These are phyloP conservation scores for Ceratitis capitata DNA, from an alignment of 1,140 invertebrate genomes.

Conservation along the genomic window DNA sequence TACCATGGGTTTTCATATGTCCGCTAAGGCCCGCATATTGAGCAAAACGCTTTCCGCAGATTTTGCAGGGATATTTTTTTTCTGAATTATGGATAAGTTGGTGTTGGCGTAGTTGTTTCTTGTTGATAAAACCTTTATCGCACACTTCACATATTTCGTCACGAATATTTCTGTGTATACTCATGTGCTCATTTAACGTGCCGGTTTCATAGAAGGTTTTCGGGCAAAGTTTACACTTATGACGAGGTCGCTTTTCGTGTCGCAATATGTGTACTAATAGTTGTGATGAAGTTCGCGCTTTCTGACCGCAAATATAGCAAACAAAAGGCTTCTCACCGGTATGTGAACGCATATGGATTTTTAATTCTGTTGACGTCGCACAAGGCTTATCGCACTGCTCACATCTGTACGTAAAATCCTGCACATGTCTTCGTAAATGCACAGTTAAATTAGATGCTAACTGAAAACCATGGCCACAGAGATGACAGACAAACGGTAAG, in stretches of 20 bases:
- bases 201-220: constrained; percentile 47
- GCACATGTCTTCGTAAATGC: constrained; percentile 48
- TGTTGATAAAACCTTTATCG: constrained; percentile 48
- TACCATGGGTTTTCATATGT: constrained; percentile 43
- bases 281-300: neutral
- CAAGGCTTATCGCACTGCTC: constrained; percentile 49
- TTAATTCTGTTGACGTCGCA: constrained; percentile 46
- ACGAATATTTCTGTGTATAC: constrained; percentile 48
- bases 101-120: constrained; percentile 49
- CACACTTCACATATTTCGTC: constrained; percentile 53
- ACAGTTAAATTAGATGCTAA: constrained; percentile 46
- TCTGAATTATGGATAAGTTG: constrained; percentile 42
- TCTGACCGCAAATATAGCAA: constrained; percentile 45
- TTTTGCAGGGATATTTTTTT: constrained; percentile 39
- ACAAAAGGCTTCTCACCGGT: constrained; percentile 52
- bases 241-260: constrained; percentile 46
- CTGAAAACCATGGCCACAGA: constrained; percentile 48
- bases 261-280: constrained; percentile 39
- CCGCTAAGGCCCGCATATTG: constrained; percentile 39
- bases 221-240: constrained; percentile 50
- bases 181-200: constrained; percentile 49
- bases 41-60: constrained; percentile 42
- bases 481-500: constrained; percentile 50
- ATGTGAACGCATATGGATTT: constrained; percentile 48
- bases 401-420: constrained; percentile 47